A percentile compares a stretch with the other conserved stretches of the same genome.
Evolutionary conservation across 2,888 invertebrate genomes (phyloP).

Genomic region (Chymomyza caudatula): DNA sequence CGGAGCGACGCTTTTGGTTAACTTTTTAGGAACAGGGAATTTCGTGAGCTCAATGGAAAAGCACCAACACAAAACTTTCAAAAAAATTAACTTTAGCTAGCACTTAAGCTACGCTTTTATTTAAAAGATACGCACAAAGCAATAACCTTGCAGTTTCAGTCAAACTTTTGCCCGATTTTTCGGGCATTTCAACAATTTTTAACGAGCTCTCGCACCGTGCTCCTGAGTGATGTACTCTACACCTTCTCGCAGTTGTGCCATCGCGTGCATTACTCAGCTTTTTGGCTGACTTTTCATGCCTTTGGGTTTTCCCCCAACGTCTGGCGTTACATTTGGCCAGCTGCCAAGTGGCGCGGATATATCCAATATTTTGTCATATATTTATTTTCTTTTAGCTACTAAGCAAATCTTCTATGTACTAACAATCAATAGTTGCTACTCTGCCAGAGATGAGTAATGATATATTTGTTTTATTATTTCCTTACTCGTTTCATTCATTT

Average conservation of each 20-base stretch:
- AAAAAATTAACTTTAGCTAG: neutral
- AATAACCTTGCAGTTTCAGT: neutral
- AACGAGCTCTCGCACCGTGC: neutral
- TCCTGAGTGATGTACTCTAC: too few relatives aligned
- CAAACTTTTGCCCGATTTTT: neutral
- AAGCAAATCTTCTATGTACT: neutral
- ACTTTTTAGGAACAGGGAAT: neutral
- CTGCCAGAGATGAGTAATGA: neutral
- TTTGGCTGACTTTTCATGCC: slow-evolving; percentile 9
- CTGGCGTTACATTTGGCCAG: slow-evolving; percentile 38
- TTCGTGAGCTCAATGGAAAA: neutral
- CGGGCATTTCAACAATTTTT: neutral
- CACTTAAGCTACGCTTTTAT: neutral
- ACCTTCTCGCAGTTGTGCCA: neutral
- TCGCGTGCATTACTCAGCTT: neutral
- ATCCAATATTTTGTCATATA: slow-evolving; percentile 21
- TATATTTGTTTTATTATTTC: neutral
- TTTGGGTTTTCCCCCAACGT: slow-evolving; percentile 4
- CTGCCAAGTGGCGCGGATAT: slow-evolving; percentile 31
- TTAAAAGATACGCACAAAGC: neutral
- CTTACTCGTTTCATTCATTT: too few relatives aligned
- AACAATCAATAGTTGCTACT: neutral
- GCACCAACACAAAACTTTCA: neutral
- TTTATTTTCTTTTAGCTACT: neutral
- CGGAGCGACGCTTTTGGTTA: slow-evolving; percentile 4